phyloP scores from a whole-genome alignment of 2,113 vertebrate genomes.

The Apaloderma vittatum region DNA sequence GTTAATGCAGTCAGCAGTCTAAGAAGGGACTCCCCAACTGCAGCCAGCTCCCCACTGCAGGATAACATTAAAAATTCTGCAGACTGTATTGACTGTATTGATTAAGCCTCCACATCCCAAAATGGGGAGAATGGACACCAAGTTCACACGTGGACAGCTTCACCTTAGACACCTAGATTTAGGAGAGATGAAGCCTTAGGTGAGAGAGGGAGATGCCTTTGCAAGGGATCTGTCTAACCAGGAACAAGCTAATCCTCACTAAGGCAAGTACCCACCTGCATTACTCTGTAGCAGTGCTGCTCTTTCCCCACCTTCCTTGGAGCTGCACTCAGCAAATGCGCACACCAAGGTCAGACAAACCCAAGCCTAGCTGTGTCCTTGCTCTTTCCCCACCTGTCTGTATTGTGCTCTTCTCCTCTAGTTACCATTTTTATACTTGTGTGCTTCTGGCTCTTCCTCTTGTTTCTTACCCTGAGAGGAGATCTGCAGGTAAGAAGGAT shows the following conservation, averaged over 20 bases:
- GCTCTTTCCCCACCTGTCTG: background rate
- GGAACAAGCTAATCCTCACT: background rate
- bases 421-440: background rate
- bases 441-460: background rate
- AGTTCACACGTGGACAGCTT: background rate
- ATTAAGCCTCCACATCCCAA: background rate
- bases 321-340: background rate
- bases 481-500: background rate
- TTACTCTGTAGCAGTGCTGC: accelerated
- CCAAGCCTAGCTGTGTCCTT: background rate
- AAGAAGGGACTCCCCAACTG: background rate
- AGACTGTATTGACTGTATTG: background rate
- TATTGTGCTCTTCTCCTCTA: background rate
- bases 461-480: background rate
- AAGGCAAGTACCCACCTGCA: background rate
- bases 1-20: background rate
- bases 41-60: background rate
- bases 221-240: background rate
- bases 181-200: background rate
- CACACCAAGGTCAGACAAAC: background rate
- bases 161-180: background rate
- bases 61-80: background rate
- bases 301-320: accelerated
- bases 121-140: background rate
- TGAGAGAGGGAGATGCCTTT: background rate